These are phyloP conservation scores for Lypha dubia DNA, from an alignment of 2,888 invertebrate species.

Conservation along the genomic window DNA sequence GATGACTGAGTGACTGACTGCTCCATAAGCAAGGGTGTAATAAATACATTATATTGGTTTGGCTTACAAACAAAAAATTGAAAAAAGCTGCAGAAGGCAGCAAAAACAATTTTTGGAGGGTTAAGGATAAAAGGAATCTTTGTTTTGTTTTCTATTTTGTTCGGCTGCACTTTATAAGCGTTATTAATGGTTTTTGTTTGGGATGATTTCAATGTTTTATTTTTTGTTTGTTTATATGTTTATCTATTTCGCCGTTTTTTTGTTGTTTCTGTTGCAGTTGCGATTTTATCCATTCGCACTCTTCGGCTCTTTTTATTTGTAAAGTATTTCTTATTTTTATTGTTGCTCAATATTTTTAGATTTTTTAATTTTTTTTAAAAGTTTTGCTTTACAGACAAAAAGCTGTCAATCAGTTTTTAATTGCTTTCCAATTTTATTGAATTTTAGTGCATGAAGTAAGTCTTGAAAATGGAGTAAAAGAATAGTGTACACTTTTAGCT, in stretches of 20 bases:
- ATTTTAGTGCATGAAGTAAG: slow-evolving; percentile 73
- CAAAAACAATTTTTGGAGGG: slow-evolving; percentile 43
- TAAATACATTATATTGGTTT: slow-evolving; percentile 40
- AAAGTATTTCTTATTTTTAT: slow-evolving; percentile 44
- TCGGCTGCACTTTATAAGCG: slow-evolving; percentile 77
- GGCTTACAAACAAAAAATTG: not conserved
- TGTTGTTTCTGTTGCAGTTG: not conserved
- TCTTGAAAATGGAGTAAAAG: not conserved
- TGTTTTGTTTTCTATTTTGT: slow-evolving; percentile 10
- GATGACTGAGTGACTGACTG: slow-evolving; percentile 60
- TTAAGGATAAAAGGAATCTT: slow-evolving; percentile 62
- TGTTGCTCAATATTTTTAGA: slow-evolving; percentile 10
- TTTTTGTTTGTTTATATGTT: not conserved
- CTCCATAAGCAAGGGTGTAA: slow-evolving; percentile 34
- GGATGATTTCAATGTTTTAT: slow-evolving; percentile 75
- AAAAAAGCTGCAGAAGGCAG: not conserved
- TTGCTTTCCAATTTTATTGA: slow-evolving; percentile 81
- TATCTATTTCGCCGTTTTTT: slow-evolving; percentile 74
- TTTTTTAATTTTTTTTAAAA: slow-evolving; percentile 18
- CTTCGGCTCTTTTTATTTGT: slow-evolving; percentile 16
- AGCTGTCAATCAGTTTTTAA: slow-evolving; percentile 82
- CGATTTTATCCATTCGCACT: slow-evolving; percentile 49
- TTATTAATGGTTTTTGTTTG: slow-evolving; percentile 81
- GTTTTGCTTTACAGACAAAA: slow-evolving; percentile 75
- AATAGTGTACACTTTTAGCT: not conserved